phyloP scores from a whole-genome alignment of 2,797 vertebrate species.

The Poecilia velifera region DNA sequence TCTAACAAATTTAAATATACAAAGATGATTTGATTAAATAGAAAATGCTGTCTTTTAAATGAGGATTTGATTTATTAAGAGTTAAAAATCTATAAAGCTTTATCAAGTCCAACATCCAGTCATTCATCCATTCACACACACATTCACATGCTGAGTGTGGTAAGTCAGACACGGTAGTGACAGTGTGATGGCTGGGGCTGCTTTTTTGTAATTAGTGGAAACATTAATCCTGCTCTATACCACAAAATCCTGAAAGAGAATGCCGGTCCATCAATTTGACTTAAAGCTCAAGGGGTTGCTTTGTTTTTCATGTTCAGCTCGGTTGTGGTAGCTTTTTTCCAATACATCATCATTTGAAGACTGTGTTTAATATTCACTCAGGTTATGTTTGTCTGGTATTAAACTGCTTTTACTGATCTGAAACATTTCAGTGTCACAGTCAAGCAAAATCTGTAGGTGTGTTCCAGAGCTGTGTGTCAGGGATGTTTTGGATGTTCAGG shows the following conservation, averaged over 20 bases:
- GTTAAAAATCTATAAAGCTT: background rate
- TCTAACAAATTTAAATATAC: background rate
- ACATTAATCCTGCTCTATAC: background rate
- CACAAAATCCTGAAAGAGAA: background rate
- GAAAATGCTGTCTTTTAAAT: background rate
- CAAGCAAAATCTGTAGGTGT: background rate
- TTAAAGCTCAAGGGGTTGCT: background rate
- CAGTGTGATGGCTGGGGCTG: background rate
- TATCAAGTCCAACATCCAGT: too few species aligned
- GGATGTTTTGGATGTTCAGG: background rate
- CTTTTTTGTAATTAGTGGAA: background rate
- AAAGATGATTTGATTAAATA: background rate
- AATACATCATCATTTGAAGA: background rate
- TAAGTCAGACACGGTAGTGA: background rate
- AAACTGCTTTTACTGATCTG: background rate
- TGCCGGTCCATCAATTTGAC: too few species aligned
- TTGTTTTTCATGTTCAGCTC: background rate
- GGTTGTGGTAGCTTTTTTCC: background rate
- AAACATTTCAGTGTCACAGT: background rate
- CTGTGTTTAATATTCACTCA: background rate
- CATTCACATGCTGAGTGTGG: too few species aligned
- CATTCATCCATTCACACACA: too few species aligned
- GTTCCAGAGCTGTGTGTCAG: background rate
- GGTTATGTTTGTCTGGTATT: background rate
- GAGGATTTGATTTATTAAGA: background rate